Evolutionary conservation across 2,113 vertebrate genomes (phyloP).

Genomic region (Pygoscelis adeliae): DNA sequence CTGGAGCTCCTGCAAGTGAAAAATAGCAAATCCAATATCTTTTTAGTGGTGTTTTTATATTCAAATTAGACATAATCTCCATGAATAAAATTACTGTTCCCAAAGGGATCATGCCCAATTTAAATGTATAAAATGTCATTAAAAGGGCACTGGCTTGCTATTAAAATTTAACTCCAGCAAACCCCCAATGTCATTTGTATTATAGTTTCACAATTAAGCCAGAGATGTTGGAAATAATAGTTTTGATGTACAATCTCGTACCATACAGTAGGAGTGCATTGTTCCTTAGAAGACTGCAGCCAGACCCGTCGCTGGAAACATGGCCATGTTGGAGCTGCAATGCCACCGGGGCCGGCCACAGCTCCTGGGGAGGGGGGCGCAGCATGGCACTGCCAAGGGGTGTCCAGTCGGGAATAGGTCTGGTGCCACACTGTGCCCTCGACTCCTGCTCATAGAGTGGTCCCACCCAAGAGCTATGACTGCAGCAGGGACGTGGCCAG

Average conservation of each 20-base stretch:
- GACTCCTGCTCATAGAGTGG: rapidly evolving
- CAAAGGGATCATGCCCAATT: slow-evolving; percentile 69
- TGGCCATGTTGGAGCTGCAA: rapidly evolving
- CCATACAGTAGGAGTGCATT: slow-evolving; percentile 21
- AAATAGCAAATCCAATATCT: slow-evolving; percentile 62
- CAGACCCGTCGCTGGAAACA: not conserved
- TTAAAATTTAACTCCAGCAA: slow-evolving; percentile 57
- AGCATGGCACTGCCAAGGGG: rapidly evolving
- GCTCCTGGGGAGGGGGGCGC: not conserved
- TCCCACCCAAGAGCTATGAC: rapidly evolving
- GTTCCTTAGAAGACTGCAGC: not conserved
- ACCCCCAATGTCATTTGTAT: slow-evolving; percentile 48
- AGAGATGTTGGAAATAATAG: slow-evolving; percentile 24
- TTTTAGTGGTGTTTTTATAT: slow-evolving; percentile 68
- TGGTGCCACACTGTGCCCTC: rapidly evolving
- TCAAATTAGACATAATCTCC: slow-evolving; percentile 71
- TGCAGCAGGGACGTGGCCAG: rapidly evolving
- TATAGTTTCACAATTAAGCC: slow-evolving; percentile 32
- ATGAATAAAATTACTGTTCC: slow-evolving; percentile 75
- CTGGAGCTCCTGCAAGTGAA: slow-evolving; percentile 3
- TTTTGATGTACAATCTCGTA: slow-evolving; percentile 14
- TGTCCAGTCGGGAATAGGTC: rapidly evolving
- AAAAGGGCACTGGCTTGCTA: slow-evolving; percentile 34
- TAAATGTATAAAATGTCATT: slow-evolving; percentile 68
- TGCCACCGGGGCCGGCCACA: rapidly evolving